Conservation (phyloP, 1,140 invertebrate genomes). For the Drosophila nikananu region DNA sequence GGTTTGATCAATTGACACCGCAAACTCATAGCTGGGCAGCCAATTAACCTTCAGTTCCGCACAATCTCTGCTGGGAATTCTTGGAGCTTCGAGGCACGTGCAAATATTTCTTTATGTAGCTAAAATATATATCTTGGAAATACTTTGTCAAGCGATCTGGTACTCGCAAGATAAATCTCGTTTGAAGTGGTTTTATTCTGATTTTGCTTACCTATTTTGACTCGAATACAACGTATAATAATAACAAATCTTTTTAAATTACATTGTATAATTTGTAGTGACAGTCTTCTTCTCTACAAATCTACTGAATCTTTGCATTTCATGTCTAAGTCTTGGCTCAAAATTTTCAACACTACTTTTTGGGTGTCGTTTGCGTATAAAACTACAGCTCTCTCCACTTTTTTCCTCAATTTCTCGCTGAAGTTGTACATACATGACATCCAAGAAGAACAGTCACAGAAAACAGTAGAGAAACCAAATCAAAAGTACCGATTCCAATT, state of each 20-base stretch:
- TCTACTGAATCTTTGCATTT: not conserved
- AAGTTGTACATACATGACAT: slow-evolving; percentile 1
- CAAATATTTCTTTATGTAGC: slow-evolving; percentile 17
- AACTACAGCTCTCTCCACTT: not conserved
- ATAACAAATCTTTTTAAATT: not conserved
- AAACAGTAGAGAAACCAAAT: not conserved
- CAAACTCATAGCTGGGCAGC: slow-evolving; percentile 39
- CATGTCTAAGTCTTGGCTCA: not conserved
- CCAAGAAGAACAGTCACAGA: not conserved
- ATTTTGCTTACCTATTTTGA: not conserved
- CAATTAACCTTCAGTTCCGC: slow-evolving; percentile 62
- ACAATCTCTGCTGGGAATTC: slow-evolving; percentile 21
- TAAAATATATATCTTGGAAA: slow-evolving; percentile 12
- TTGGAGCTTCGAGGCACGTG: slow-evolving; percentile 23
- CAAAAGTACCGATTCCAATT: not conserved
- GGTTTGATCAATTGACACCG: slow-evolving; percentile 38
- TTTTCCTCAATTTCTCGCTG: not conserved
- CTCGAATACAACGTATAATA: not conserved
- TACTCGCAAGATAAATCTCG: slow-evolving; percentile 3
- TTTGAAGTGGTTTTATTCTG: not conserved
- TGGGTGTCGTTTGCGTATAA: not conserved
- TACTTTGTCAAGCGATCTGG: slow-evolving; percentile 10
- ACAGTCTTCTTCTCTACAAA: slow-evolving; percentile 1
- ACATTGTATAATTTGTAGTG: too few relatives aligned
- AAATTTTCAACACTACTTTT: slow-evolving; percentile 22